Evolutionary conservation across 2,888 invertebrate genomes (phyloP), one percentile per base, ranked within the genome.

Genomic region (Osedax fenrisi): DNA sequence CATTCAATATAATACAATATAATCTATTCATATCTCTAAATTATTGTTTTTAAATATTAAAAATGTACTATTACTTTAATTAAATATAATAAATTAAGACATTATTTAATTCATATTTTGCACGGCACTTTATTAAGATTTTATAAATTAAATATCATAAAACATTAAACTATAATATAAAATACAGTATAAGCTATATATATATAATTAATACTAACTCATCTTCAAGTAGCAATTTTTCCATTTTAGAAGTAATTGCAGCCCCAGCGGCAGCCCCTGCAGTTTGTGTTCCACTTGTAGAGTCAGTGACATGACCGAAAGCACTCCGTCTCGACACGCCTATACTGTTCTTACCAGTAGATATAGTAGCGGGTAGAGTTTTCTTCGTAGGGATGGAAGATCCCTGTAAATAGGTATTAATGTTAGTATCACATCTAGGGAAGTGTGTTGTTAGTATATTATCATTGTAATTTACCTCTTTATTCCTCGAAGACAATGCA

Each of bases 251-350:
- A 13, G 64, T 22, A n/a, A n/a, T 23, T 64, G 64, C 21, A n/a
- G 64, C n/a, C 10, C 64, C 64, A 10, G 21, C 5, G 21, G 64
- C 10, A n/a, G 21, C 5, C 21, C 23, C 64, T 10, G 23, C 21
- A n/a, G 10, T 64, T 21, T 23, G 64, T 22, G 26, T 27, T 5
- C 23, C 56, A 13, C 27, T 2, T 23, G 70, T n/a, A 3, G 41
- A 23, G 26, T 27, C 27, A 2, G 27, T 41, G 5, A 27, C 71
- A 21, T 56, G 22, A 41, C 71, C 71, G 22, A 71, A 71, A 21
- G 71, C 27, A 25, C 41, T 71, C 17, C 71, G 27, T 56, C 71
- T 41, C 21, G 71, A 27, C 21, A 71, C 71, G 23, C 71, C 71
- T 13, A 71, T 71, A n/a, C 3, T 56, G 2, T 56, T 71, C 3